These are phyloP conservation scores for Microplitis mediator DNA, from an alignment of 1,140 invertebrate genomes.

Conservation along the genomic window DNA sequence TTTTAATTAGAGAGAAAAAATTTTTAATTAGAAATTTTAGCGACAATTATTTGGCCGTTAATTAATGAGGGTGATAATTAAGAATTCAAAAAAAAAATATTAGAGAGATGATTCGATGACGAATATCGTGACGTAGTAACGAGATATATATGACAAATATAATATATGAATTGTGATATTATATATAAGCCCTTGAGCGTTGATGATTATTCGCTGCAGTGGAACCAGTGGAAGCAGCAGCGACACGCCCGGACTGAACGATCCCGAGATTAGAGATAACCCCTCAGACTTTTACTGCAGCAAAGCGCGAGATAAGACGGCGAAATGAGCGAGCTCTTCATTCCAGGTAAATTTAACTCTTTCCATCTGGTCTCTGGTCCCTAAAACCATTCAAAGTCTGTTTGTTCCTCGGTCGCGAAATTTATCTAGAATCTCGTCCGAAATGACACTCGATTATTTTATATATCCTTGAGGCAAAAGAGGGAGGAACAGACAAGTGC, in stretches of 20 bases:
- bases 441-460: no score
- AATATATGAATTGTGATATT: no score
- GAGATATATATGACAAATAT: no score
- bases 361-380: neutral
- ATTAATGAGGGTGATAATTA: no score
- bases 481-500: neutral
- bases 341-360: neutral
- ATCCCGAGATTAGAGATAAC: constrained; percentile 11
- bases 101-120: no score
- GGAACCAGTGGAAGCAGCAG: no score
- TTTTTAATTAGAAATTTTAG: no score
- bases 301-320: neutral
- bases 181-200: neutral
- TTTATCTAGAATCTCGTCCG: neutral
- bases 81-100: no score
- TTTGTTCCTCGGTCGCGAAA: neutral
- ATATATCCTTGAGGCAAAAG: neutral
- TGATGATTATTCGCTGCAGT: neutral
- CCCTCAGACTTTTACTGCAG: constrained; percentile 12
- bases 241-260: constrained; percentile 8
- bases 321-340: constrained; percentile 18
- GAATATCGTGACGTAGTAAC: no score
- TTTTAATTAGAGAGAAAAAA: no score
- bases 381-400: neutral
- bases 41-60: no score